Conservation (phyloP, 35 echinoderm and acorn worm species). For the Eucidaris tribuloides region DNA sequence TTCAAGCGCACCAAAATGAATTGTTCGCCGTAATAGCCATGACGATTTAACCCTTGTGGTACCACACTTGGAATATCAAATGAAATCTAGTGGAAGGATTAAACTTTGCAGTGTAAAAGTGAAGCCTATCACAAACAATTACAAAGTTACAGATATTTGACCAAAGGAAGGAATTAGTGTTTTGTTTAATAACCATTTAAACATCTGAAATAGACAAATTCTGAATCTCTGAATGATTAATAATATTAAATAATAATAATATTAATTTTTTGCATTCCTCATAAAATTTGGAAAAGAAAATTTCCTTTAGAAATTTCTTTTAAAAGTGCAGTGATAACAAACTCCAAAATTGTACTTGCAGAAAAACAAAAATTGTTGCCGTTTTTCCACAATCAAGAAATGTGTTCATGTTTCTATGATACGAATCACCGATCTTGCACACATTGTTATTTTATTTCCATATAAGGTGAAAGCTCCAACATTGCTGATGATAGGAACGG, state of each 20-base stretch:
- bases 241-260: not conserved
- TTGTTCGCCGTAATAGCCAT: no score
- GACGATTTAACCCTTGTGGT: no score
- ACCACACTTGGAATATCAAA: no score
- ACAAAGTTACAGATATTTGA: no score
- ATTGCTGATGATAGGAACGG: constrained; percentile 65
- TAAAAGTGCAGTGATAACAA: not conserved
- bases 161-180: no score
- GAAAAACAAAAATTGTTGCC: not conserved
- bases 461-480: constrained; percentile 78
- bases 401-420: not conserved
- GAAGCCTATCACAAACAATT: no score
- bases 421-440: not conserved
- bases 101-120: no score
- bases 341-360: not conserved
- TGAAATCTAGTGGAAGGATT: no score
- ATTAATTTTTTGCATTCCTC: not conserved
- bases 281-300: not conserved
- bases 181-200: no score
- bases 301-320: not conserved
- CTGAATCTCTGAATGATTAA: no score
- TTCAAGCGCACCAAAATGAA: no score
- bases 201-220: no score
- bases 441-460: not conserved
- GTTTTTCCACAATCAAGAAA: not conserved